These are phyloP conservation scores for Drosophila atroscutellata DNA, from an alignment of 2,888 invertebrate species.

Conservation along the genomic window DNA sequence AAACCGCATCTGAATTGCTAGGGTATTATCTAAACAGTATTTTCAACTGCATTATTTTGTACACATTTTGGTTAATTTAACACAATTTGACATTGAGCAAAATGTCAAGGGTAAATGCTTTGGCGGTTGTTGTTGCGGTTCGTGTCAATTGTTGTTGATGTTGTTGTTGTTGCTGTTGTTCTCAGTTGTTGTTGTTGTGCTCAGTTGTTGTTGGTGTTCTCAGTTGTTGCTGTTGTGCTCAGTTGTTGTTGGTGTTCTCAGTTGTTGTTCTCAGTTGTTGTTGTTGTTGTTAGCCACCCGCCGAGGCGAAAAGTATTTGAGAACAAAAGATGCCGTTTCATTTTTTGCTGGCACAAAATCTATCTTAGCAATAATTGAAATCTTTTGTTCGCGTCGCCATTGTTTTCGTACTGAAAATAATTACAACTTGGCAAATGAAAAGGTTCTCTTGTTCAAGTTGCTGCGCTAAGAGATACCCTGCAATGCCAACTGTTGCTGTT, in stretches of 20 bases:
- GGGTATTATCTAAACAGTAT: neutral
- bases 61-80: slow-evolving; percentile 43
- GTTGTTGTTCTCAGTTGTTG: neutral
- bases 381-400: slow-evolving; percentile 44
- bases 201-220: neutral
- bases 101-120: slow-evolving; percentile 57
- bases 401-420: slow-evolving; percentile 5
- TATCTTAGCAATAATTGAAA: slow-evolving; percentile 52
- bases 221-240: neutral
- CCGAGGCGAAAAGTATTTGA: slow-evolving; percentile 33
- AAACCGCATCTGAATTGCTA: neutral
- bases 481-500: neutral
- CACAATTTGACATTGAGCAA: slow-evolving; percentile 68
- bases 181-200: neutral
- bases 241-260: neutral
- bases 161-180: slow-evolving; percentile 3
- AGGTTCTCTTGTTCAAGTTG: neutral
- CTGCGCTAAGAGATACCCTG: neutral
- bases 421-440: neutral
- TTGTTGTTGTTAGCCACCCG: slow-evolving; percentile 45
- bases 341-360: slow-evolving; percentile 19
- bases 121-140: neutral
- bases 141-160: slow-evolving; percentile 12
- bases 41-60: neutral
- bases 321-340: slow-evolving; percentile 42